Percentiles rank a stretch among this genome's conserved stretches.
These are phyloP conservation scores for Psilanteris sp. DNA, from an alignment of 1,140 invertebrate genomes.

Conservation along the genomic window DNA sequence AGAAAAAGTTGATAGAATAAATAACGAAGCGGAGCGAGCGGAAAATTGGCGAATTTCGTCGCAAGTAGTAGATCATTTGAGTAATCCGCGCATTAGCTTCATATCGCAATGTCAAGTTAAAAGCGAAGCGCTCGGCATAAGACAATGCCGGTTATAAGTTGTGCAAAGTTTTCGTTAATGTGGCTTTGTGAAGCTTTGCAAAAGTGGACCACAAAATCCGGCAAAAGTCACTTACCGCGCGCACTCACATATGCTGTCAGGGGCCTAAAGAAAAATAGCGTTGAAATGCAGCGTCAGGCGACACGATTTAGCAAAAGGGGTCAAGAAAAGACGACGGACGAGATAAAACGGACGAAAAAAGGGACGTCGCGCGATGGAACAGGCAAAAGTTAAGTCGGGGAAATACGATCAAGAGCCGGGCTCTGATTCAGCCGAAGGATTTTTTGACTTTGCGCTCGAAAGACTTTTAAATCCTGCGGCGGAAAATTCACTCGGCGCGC, in stretches of 20 bases:
- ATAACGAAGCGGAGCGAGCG: too few species aligned
- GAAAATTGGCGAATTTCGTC: too few species aligned
- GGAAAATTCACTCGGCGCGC: conserved; percentile 20
- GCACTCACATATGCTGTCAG: conserved; percentile 67
- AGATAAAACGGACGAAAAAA: conserved; percentile 13
- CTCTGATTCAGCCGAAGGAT: conserved; percentile 46
- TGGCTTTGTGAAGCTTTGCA: conserved; percentile 33
- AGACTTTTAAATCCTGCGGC: conserved; percentile 22
- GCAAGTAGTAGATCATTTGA: conserved; percentile 31
- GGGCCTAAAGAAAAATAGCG: conserved; percentile 69
- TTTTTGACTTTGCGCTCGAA: conserved; percentile 57
- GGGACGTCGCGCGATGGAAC: background rate
- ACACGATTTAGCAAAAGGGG: conserved; percentile 61
- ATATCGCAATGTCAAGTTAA: conserved; percentile 25
- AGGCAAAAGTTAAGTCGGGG: conserved; percentile 46
- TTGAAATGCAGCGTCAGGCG: conserved; percentile 51
- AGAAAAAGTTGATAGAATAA: too few species aligned
- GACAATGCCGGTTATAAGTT: conserved; percentile 41
- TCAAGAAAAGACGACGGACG: conserved; percentile 27
- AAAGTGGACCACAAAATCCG: conserved; percentile 58
- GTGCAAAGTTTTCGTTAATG: conserved; percentile 47
- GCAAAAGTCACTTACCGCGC: conserved; percentile 59
- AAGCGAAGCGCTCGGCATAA: conserved; percentile 7
- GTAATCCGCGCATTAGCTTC: conserved; percentile 39
- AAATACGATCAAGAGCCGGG: conserved; percentile 67